phyloP scores from a whole-genome alignment of 1,140 invertebrate genomes.

The Mya arenaria region DNA sequence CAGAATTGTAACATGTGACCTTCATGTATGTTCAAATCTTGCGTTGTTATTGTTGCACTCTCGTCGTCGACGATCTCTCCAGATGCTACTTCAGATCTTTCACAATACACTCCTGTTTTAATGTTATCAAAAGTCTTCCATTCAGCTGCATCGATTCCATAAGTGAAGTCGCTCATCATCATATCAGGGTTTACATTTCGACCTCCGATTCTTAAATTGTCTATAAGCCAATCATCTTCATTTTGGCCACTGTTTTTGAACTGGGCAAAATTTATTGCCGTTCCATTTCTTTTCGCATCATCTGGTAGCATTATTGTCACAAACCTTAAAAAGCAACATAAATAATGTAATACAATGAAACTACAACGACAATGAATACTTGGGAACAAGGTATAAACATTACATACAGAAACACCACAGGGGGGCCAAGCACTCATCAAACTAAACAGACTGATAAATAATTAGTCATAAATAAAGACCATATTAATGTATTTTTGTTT shows the following conservation, averaged over 20 bases:
- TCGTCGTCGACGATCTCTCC: conserved; percentile 53
- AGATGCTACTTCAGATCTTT: conserved; percentile 38
- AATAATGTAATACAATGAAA: no score
- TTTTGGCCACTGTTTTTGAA: conserved; percentile 68
- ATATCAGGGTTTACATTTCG: conserved; percentile 66
- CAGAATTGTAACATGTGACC: conserved; percentile 75
- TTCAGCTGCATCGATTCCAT: conserved; percentile 60
- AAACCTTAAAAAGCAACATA: conserved; percentile 69
- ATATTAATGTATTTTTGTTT: no score
- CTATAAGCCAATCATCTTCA: conserved; percentile 81
- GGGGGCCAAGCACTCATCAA: no score
- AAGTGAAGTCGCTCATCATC: conserved; percentile 62
- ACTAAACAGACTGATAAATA: no score
- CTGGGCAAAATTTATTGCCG: conserved; percentile 81
- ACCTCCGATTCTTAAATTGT: conserved; percentile 81
- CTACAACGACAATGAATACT: no score
- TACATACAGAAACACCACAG: no score
- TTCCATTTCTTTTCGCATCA: conserved; percentile 74
- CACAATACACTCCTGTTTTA: conserved; percentile 67
- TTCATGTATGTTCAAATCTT: conserved; percentile 69
- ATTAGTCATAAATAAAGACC: no score
- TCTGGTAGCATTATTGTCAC: conserved; percentile 76
- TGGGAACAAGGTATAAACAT: no score
- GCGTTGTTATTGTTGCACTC: conserved; percentile 68
- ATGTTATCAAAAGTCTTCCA: conserved; percentile 73